Evolutionary conservation across 2,888 invertebrate species (phyloP).

Genomic region (Perithous albicinctus): DNA sequence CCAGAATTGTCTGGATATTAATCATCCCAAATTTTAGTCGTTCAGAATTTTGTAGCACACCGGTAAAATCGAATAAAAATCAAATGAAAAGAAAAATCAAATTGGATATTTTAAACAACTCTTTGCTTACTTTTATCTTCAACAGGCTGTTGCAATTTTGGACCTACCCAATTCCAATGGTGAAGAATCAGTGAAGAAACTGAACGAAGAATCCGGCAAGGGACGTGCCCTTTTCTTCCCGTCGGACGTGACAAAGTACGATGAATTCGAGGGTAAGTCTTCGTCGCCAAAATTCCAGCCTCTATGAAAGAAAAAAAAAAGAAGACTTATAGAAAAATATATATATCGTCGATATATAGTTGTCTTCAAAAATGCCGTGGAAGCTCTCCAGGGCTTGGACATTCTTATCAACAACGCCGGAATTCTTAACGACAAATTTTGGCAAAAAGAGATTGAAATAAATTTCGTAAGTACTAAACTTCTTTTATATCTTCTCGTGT

Average conservation of each 20-base stretch:
- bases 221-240: constrained; percentile 85
- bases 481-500: neutral
- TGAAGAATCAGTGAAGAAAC: constrained; percentile 82
- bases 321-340: neutral
- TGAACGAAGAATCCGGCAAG: constrained; percentile 85
- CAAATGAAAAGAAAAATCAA: neutral
- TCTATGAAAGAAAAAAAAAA: neutral
- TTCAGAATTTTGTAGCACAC: no score
- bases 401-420: constrained; percentile 85
- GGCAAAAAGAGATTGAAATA: constrained; percentile 78
- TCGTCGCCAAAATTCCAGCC: neutral
- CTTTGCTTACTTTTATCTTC: neutral
- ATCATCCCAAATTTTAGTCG: no score
- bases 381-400: constrained; percentile 84
- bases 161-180: constrained; percentile 83
- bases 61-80: no score
- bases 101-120: neutral
- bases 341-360: constrained; percentile 76
- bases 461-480: constrained; percentile 77
- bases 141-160: constrained; percentile 80
- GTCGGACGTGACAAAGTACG: constrained; percentile 85
- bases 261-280: constrained; percentile 83
- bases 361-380: constrained; percentile 83
- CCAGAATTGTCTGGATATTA: no score
- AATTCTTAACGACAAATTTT: constrained; percentile 76